Base-by-base conservation (phyloP, 2,113 vertebrate species). In the Columba janthina region DNA sequence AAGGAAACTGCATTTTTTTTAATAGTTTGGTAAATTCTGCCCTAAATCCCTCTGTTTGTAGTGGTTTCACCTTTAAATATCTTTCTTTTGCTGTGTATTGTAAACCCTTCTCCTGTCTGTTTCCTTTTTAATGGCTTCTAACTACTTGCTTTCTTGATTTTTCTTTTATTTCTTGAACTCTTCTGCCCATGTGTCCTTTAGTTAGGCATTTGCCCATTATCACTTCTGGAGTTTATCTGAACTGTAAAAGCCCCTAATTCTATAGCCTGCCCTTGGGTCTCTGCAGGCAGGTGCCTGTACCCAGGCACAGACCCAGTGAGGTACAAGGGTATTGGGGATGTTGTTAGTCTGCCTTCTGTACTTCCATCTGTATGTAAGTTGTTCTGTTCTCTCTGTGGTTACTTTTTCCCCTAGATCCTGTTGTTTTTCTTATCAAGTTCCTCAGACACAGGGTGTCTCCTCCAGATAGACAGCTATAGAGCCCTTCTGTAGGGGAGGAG, bases 201-300 rank as follows among this genome's bases (percentile, higher is more conserved):
- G 18, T 80, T 72, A 53, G 42, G 18, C 1, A 0, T 80, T 86
- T 84, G 5, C 14, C 25, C 5, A 2, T 76, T 0, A 0, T 73
- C 16, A 31, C 19, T 61, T 19, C 56, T 81, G 66, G 29, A 65
- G 40, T 77, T 67, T 40, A n/a, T 72, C 14, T 1, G 10, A 48
- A 64, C 38, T 58, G 16, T 58, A 40, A 13, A 66, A 60, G 8
- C 5, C 18, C 13, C 25, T 60, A 26, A 20, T 64, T 80, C 34
- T 50, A 11, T 31, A 60, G 11, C 29, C 38, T 40, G 16, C 13
- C 48, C 16, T 73, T 46, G 32, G 21, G 26, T 75, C 48, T 87
- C 53, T 78, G 18, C 46, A 71, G 57, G 60, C 46, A 84, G 57
- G 6, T 69, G 46, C 26, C 32, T 64, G 22, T 80, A 29, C 34